A percentile compares a stretch with the other conserved stretches of the same genome.
These are phyloP conservation scores for Silurus lanzhouensis DNA, from an alignment of 2,797 vertebrate species.

Conservation along the genomic window DNA sequence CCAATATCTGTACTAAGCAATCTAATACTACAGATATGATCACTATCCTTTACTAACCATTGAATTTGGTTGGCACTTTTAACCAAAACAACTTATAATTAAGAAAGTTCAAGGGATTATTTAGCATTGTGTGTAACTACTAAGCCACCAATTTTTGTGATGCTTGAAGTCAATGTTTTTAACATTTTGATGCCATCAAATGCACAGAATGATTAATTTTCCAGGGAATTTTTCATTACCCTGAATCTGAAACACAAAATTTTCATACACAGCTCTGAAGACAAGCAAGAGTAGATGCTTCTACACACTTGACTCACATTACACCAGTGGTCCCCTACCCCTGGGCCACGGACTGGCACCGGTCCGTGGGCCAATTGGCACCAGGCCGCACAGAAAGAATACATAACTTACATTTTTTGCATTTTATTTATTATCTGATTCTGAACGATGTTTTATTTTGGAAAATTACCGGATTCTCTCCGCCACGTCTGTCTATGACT, in stretches of 20 bases:
- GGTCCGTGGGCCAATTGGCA: too few relatives aligned
- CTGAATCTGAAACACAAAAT: not conserved
- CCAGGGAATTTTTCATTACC: not conserved
- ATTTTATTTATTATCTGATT: too few relatives aligned
- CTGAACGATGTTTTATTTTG: too few relatives aligned
- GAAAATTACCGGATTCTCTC: too few relatives aligned
- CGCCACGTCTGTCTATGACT: too few relatives aligned
- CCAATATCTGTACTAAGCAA: not conserved
- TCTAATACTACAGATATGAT: not conserved
- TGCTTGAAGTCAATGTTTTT: not conserved
- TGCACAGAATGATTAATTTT: not conserved
- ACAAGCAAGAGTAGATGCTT: conserved; percentile 10
- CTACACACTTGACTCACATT: conserved; percentile 31
- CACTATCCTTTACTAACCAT: not conserved
- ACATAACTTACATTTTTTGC: too few relatives aligned
- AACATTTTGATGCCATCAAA: too few relatives aligned
- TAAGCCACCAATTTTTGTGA: not conserved
- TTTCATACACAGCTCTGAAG: not conserved
- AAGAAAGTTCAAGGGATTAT: not conserved
- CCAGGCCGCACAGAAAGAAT: too few relatives aligned
- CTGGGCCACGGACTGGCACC: too few relatives aligned
- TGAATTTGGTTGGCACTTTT: not conserved
- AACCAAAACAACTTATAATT: too few relatives aligned
- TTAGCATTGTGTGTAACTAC: not conserved
- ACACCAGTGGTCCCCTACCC: too few relatives aligned